phyloP scores from a whole-genome alignment of 2,888 invertebrate species.

The Hirtodrosophila alboralis region DNA sequence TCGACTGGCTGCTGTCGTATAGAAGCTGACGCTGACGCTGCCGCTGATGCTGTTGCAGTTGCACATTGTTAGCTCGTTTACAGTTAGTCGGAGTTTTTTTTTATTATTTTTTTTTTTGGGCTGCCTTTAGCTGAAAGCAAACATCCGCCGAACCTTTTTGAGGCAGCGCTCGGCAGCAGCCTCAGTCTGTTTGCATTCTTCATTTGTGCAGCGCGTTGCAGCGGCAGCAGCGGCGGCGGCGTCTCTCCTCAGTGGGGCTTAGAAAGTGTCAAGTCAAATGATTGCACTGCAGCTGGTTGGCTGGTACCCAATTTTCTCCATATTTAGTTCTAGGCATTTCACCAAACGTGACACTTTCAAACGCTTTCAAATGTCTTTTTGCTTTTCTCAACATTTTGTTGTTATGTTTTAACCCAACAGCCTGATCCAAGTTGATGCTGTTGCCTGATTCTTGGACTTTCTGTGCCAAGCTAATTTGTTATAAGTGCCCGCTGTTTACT shows the following conservation, averaged over 20 bases:
- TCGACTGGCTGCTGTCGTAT: slow-evolving; percentile 46
- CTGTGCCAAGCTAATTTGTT: slow-evolving; percentile 71
- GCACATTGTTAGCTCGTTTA: slow-evolving; percentile 68
- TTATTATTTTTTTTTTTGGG: slow-evolving; percentile 18
- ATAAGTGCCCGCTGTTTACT: slow-evolving; percentile 54
- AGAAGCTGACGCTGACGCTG: slow-evolving; percentile 6
- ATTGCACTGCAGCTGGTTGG: slow-evolving; percentile 61
- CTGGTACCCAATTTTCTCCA: slow-evolving; percentile 79
- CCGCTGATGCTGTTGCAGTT: slow-evolving; percentile 13
- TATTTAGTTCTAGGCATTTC: slow-evolving; percentile 76
- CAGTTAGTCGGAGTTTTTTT: slow-evolving; percentile 50
- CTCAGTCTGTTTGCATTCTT: slow-evolving; percentile 69
- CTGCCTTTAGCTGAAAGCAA: slow-evolving; percentile 48
- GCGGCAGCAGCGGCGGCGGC: no score
- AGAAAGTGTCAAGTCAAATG: slow-evolving; percentile 78
- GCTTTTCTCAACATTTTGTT: slow-evolving; percentile 34
- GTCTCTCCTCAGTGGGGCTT: slow-evolving; percentile 48
- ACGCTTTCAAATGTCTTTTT: slow-evolving; percentile 65
- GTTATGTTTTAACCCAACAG: slow-evolving; percentile 21
- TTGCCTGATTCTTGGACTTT: slow-evolving; percentile 48
- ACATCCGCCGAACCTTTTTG: slow-evolving; percentile 66
- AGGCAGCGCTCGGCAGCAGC: slow-evolving; percentile 26
- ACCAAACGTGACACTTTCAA: slow-evolving; percentile 77
- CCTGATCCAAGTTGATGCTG: slow-evolving; percentile 26
- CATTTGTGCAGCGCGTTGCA: no score